Evolutionary conservation across 2,888 invertebrate species (phyloP), one percentile per base, ranked within the genome.

Genomic region (Villa cingulata): DNA sequence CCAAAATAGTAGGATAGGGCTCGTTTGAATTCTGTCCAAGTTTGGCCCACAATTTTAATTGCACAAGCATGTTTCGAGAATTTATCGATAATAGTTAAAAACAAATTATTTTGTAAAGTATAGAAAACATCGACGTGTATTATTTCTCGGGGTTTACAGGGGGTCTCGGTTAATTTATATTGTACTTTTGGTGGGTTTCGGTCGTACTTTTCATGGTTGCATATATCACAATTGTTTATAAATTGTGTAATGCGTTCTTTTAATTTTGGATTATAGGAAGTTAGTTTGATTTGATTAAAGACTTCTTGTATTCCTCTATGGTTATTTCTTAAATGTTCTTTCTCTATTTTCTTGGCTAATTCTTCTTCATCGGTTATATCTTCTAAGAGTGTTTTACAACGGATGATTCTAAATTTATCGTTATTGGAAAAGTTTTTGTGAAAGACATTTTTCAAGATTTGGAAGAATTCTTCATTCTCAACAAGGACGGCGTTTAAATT

Each of bases 61-160:
- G 48, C 48, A 20, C 40, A 36, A 1, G 43, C 48, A 37, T 40
- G 40, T 34, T 48, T 48, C 2, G 20, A 41, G n/a, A 46, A 42
- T 32, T 47, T 50, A n/a, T 50, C 47, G 5, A 50, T 46, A n/a
- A 47, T 6, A 4, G 44, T 50, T 17, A 50, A 4, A 19, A 46
- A 50, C 10, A 27, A 2, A 9, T 27, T 27, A 1, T 27, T 27
- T 2, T 27, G 7, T 27, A 27, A 27, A 27, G 27, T 27, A 2
- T 27, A 27, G 10, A 27, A 27, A n/a, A 51, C 48, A n/a, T 51
- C 51, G 18, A 48, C 12, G 32, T 51, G 48, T 15, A 51, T 37
- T 5, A 48, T 40, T 47, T 48, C 27, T 3, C 19, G n/a, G 4
- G 48, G 43, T 42, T 29, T 43, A 1, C 16, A 7, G 3, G 45